Conservation (phyloP, 2,888 invertebrate species). For the Neuroscelio doddi region DNA sequence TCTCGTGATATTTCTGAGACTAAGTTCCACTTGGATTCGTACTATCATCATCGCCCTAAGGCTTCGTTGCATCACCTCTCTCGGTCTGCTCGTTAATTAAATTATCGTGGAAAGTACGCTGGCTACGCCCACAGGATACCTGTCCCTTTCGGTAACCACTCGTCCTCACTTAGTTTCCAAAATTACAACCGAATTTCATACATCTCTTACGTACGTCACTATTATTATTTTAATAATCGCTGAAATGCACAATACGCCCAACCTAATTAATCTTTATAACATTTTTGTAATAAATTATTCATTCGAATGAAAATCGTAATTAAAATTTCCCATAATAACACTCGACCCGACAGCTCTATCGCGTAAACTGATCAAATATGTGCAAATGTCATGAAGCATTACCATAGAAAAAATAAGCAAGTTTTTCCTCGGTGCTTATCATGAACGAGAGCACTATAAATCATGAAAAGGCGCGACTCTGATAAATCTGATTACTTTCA, state of each 20-base stretch:
- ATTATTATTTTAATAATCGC: no score
- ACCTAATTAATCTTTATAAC: no score
- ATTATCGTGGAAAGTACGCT: conserved; percentile 45
- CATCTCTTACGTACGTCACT: no score
- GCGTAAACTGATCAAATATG: conserved; percentile 24
- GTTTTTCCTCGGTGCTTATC: conserved; percentile 23
- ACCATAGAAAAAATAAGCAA: conserved; percentile 24
- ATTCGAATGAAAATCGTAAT: conserved; percentile 18
- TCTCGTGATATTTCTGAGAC: no score
- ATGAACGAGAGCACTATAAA: conserved; percentile 36
- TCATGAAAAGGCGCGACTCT: conserved; percentile 49
- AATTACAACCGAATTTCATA: no score
- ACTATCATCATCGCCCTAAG: conserved; percentile 36
- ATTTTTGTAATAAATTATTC: no score
- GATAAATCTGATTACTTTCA: conserved; percentile 56
- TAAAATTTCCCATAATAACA: conserved; percentile 17
- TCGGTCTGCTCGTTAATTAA: conserved; percentile 51
- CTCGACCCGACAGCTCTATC: conserved; percentile 14
- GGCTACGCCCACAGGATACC: conserved; percentile 36
- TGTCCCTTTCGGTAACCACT: no score
- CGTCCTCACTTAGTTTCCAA: no score
- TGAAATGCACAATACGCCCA: no score
- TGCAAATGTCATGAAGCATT: conserved; percentile 39
- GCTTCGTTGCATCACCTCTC: conserved; percentile 42
- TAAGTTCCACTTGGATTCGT: conserved; percentile 29